Evolutionary conservation across 2,113 vertebrate species (phyloP), one percentile per base, ranked within the genome.

Genomic region (Oceanites oceanicus): DNA sequence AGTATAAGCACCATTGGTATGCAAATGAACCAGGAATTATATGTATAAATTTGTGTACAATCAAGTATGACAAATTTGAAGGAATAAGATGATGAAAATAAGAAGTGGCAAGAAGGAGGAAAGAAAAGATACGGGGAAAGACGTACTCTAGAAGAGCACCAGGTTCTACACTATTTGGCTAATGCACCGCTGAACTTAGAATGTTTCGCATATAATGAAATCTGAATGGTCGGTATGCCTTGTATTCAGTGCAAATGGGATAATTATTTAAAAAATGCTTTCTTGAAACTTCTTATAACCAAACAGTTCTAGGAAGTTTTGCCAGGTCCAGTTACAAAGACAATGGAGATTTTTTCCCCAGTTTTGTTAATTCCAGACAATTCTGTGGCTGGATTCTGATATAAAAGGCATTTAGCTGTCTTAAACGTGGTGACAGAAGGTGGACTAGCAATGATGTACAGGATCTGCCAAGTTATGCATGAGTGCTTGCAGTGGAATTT

Each of bases 261-360:
- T 92, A 84, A 92, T 96, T 78, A 94, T 86, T 83, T 92, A 40
- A 93, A 95, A 89, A 94, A 91, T 95, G 68, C 93, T 63, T 93
- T 95, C 95, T 94, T 97, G 94, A 95, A 97, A 71, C 85, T 79
- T 96, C 93, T 95, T 94, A 89, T 79, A 96, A 95, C 91, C 71
- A 85, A 90, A 61, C 20, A 89, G 81, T 91, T 79, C 66, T 95
- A 97, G 87, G 85, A 97, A 77, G 53, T 92, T 95, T 90, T 96
- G 86, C 94, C 97, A 97, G 96, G 85, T 97, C 72, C 32, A 82
- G 70, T 95, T 92, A 58, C 53, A 92, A 95, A 95, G 76, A 95
- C 95, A 97, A 96, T 95, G 55, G 81, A 75, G 77, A 91, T 68
- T 29, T 66, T 49, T 76, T 59, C 9, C 45, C 50, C n/a, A 62